Percentiles rank a stretch among this genome's conserved stretches.
These are phyloP conservation scores for Drosophila macrospina DNA, from an alignment of 2,888 invertebrate genomes.

Conservation along the genomic window DNA sequence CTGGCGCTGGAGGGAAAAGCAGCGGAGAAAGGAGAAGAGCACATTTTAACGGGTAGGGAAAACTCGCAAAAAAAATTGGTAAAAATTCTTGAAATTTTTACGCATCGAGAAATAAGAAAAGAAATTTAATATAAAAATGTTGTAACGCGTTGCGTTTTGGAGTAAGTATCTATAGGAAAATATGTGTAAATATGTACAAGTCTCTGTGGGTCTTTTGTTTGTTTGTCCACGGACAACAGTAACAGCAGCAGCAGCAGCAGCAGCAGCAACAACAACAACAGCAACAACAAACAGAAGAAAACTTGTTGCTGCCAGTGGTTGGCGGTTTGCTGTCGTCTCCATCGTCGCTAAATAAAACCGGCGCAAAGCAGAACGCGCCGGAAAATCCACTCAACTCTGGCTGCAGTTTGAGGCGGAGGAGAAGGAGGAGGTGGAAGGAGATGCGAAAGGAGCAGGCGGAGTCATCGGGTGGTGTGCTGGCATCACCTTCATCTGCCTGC, in stretches of 20 bases:
- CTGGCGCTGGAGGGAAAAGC: background rate
- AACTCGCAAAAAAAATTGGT: slow-evolving; percentile 7
- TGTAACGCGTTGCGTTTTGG: slow-evolving; percentile 52
- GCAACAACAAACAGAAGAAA: slow-evolving; percentile 43
- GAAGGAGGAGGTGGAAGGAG: background rate
- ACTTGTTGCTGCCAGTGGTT: slow-evolving; percentile 69
- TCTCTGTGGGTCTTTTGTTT: slow-evolving; percentile 44
- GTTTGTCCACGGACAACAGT: slow-evolving; percentile 35
- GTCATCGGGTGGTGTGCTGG: slow-evolving; percentile 20
- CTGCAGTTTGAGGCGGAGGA: background rate
- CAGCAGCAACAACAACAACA: slow-evolving; percentile 13
- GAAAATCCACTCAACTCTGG: slow-evolving; percentile 65
- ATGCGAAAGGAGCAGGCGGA: background rate
- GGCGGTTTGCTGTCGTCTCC: slow-evolving; percentile 49
- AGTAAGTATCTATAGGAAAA: slow-evolving; percentile 35
- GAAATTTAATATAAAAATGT: slow-evolving; percentile 65
- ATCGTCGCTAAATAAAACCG: slow-evolving; percentile 47
- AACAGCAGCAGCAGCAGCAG: slow-evolving; percentile 5
- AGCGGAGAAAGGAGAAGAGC: background rate
- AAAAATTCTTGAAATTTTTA: slow-evolving; percentile 57
- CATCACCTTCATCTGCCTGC: slow-evolving; percentile 37
- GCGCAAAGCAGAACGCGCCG: slow-evolving; percentile 71
- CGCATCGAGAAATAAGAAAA: slow-evolving; percentile 54
- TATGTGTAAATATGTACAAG: slow-evolving; percentile 48
- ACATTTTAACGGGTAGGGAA: background rate